Base-by-base conservation (phyloP, 1,140 invertebrate species). In the Anoplolepis gracilipes region DNA sequence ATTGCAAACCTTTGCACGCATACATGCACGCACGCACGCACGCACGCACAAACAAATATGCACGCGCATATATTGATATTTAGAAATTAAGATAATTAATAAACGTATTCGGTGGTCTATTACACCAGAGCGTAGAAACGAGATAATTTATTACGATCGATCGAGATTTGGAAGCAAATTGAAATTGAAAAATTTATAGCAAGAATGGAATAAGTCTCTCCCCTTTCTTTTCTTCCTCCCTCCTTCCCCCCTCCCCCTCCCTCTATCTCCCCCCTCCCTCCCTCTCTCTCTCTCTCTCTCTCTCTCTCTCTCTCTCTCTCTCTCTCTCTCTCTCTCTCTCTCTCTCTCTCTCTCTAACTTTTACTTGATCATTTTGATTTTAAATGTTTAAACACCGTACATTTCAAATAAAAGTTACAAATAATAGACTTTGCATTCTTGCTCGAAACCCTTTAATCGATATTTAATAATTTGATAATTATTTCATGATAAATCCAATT, bases 1-100 rank as follows among this genome's bases (percentile, higher is more conserved):
- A 84, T 88, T 88, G 53, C 78, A 72, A 88, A 64, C 30, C 69
- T 67, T 84, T 89, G 72, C 73, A 59, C 76, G 87, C 53, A 90
- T 86, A 76, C 88, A 84, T 16, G 19, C 4, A 49, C 46, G 72
- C 73, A 59, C 76, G 87, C 53, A 90, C 87, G 79, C 88, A 84
- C 46, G 19, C 4, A 49, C 46, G 13, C 11, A 36, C 53, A 55
- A 55, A 81, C 39, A 73, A 25, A 33, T 22, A 22, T 33, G 53
- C 22, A 62, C 55, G 73, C 42, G 39, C 39, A 42, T 42, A 62
- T 72, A 30, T 75, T 57, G 46, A 19, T 73, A 64, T 84, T 36
- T 61, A 75, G 42, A 75, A 76, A 84, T 39, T 19, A 11, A 42
- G 1, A 76, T 62, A 1, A 76, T 13, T 69, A 61, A n/a, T n/a